A percentile compares a stretch with the other conserved stretches of the same genome.
Conservation (phyloP, 2,797 vertebrate species). For the Hypotaenidia philippensis region DNA sequence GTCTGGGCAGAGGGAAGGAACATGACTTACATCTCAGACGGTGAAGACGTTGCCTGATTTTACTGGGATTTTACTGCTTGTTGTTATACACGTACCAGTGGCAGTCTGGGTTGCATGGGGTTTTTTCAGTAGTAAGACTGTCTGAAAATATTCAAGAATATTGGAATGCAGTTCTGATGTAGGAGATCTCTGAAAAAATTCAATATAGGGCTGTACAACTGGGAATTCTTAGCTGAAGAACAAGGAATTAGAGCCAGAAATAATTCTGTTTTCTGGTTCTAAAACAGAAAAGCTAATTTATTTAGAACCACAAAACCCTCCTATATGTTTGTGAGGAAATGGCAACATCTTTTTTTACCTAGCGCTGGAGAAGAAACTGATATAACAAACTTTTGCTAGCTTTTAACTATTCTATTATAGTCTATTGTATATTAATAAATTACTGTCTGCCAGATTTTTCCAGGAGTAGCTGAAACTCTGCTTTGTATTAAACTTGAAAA, state of each 20-base stretch:
- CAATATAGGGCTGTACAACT: not conserved
- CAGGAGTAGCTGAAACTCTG: slow-evolving; percentile 17
- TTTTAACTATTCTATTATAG: slow-evolving; percentile 39
- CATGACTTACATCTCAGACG: not conserved
- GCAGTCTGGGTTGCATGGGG: not conserved
- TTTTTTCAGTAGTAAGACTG: not conserved
- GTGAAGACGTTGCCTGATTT: not conserved
- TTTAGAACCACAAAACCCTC: not conserved
- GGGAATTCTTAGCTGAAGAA: not conserved
- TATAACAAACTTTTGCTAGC: not conserved
- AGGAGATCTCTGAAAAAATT: not conserved
- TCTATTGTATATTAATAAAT: slow-evolving; percentile 57
- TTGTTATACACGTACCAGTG: not conserved
- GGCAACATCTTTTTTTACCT: not conserved
- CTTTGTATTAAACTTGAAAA: slow-evolving; percentile 35
- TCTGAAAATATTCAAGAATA: not conserved
- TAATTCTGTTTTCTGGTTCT: not conserved
- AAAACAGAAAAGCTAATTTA: not conserved
- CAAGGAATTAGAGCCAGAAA: not conserved
- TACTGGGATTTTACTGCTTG: not conserved
- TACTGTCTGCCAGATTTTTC: not conserved
- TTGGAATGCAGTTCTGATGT: not conserved
- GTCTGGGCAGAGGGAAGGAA: not conserved
- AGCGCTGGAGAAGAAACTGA: slow-evolving; percentile 9
- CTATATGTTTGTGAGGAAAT: not conserved